phyloP scores from a whole-genome alignment of 1,140 invertebrate species.

The Trissolcus basalis region DNA sequence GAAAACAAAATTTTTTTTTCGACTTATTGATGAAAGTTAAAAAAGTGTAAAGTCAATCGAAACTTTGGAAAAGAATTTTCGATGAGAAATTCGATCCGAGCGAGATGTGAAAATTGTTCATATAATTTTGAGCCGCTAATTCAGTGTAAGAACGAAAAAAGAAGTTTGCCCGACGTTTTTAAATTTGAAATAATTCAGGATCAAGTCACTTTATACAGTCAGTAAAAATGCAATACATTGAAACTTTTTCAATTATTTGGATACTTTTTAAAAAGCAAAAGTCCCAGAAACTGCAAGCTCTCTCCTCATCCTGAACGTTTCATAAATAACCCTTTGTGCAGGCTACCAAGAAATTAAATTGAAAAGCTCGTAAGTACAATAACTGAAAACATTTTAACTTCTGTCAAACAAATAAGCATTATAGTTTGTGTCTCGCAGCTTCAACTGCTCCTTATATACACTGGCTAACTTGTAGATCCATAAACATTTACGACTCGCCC shows the following conservation, averaged over 20 bases:
- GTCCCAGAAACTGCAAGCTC: constrained; percentile 45
- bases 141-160: constrained; percentile 2
- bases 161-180: constrained; percentile 5
- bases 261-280: constrained; percentile 60
- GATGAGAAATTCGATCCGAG: neutral
- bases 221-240: constrained; percentile 61
- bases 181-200: constrained; percentile 42
- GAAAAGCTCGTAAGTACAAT: constrained; percentile 63
- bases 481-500: constrained; percentile 24
- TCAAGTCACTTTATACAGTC: constrained; percentile 44
- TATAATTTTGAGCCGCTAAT: neutral
- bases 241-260: constrained; percentile 70
- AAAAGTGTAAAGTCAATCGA: too few species aligned
- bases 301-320: constrained; percentile 59
- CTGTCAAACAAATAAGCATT: constrained; percentile 50
- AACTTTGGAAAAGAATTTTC: too few species aligned
- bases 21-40: too few species aligned
- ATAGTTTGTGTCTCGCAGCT: constrained; percentile 25
- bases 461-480: constrained; percentile 20
- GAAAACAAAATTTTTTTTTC: too few species aligned
- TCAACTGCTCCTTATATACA: neutral
- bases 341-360: constrained; percentile 66
- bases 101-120: neutral
- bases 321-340: constrained; percentile 67
- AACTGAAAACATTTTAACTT: constrained; percentile 60